Base-by-base conservation (phyloP, 2,113 vertebrate genomes). In the Limanda limanda region DNA sequence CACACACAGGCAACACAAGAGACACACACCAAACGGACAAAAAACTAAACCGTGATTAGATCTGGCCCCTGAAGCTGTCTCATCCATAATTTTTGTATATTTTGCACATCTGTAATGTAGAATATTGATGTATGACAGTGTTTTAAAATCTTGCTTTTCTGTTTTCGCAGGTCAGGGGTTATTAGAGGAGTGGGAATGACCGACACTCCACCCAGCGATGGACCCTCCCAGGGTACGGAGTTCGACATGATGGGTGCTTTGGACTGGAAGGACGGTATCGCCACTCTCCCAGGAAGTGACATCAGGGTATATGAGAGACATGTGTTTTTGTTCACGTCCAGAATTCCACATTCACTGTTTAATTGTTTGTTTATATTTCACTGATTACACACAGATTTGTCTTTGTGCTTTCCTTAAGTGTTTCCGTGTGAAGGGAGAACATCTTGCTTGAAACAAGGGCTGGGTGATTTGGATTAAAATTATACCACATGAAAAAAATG, bases 231-330 rank as follows among this genome's bases (percentile, higher is more conserved):
- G 83, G 94, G 93, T 78, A 93, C 96, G 84, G 98, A 98, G 47
- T 99, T 99, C 90, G 97, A 99, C 89, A 96, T 98, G 78, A 97
- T 98, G 85, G 95, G 95, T 78, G 98, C 97, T 81, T 96, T 99
- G 93, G 97, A 99, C 88, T 99, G 98, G 98, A 98, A 97, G 91
- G 97, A 99, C 76, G 98, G 97, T 76, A 98, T 99, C 76, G 97
- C 96, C 55, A 98, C 97, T 0, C 93, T 99, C 79, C 98, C 97
- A 58, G 98, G 97, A 89, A 99, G 98, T 91, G 96, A 98, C 84
- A 95, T 99, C 77, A 96, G 95, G 96, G 98, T 99, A 89, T 99
- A 89, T 0, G 37, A 31, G 17, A 42, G 31, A 64, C 17, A 45
- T 62, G 62, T 63, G 5, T 65, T 62, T 72, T 1, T 55, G 35